A percentile compares a stretch with the other conserved stretches of the same genome.
Evolutionary conservation across 2,888 invertebrate species (phyloP).

Genomic region (Oscheius sp.): DNA sequence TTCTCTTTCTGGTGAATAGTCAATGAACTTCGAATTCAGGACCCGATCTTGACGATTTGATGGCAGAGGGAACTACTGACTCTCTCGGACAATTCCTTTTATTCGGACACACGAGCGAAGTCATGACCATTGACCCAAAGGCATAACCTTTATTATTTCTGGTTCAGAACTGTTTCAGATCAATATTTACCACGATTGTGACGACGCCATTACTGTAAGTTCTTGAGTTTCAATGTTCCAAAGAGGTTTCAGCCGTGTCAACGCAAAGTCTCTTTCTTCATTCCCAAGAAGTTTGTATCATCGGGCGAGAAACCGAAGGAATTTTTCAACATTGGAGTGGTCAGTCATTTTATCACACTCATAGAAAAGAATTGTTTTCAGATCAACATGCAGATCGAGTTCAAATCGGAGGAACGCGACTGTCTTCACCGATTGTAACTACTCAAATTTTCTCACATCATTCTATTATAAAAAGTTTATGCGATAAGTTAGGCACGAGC

Average conservation of each 20-base stretch:
- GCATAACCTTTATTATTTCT: background rate
- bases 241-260: conserved; percentile 52
- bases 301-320: conserved; percentile 55
- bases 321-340: conserved; percentile 52
- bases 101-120: conserved; percentile 57
- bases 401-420: conserved; percentile 58
- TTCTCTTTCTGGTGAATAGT: background rate
- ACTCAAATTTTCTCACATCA: background rate
- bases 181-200: conserved; percentile 57
- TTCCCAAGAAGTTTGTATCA: conserved; percentile 58
- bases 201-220: conserved; percentile 56
- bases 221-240: background rate
- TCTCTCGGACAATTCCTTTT: conserved; percentile 63
- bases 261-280: conserved; percentile 55
- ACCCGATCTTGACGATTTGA: conserved; percentile 65
- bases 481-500: conserved; percentile 25
- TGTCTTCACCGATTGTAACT: conserved; percentile 49
- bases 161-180: too few species aligned
- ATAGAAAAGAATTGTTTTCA: conserved; percentile 8
- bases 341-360: conserved; percentile 33
- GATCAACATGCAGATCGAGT: conserved; percentile 54
- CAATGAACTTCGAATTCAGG: conserved; percentile 41
- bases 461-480: background rate
- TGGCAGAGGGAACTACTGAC: conserved; percentile 65
- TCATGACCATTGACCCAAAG: conserved; percentile 65